Percentiles rank a stretch among this genome's conserved stretches.
Evolutionary conservation across 2,888 invertebrate species (phyloP).

Genomic region (Cheilosia pagana): DNA sequence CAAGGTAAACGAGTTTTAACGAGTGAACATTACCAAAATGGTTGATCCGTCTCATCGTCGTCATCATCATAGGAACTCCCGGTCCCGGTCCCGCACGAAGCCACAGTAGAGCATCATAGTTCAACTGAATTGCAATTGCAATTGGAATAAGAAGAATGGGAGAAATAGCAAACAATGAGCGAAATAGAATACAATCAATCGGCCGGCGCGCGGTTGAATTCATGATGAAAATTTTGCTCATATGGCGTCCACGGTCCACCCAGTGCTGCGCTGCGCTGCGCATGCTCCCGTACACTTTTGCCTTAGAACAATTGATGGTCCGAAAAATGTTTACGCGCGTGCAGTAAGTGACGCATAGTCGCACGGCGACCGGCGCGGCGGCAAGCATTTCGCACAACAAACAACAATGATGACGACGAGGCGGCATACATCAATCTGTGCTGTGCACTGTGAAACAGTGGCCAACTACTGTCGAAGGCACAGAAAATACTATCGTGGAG

Average conservation of each 20-base stretch:
- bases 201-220: constrained; percentile 55
- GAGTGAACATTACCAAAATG: constrained; percentile 77
- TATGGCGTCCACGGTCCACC: constrained; percentile 14
- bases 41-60: constrained; percentile 72
- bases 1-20: constrained; percentile 77
- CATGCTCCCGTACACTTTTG: constrained; percentile 34
- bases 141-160: constrained; percentile 3
- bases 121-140: constrained; percentile 36
- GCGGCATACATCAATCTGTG: constrained; percentile 71
- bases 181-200: constrained; percentile 54
- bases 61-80: constrained; percentile 64
- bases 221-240: constrained; percentile 53
- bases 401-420: constrained; percentile 66
- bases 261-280: constrained; percentile 5
- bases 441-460: constrained; percentile 33
- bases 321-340: constrained; percentile 63
- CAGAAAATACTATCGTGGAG: constrained; percentile 72
- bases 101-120: constrained; percentile 48
- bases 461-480: constrained; percentile 39
- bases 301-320: constrained; percentile 65
- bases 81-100: constrained; percentile 5
- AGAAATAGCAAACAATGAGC: constrained; percentile 39
- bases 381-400: constrained; percentile 66
- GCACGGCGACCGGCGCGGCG: constrained; percentile 47
- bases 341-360: constrained; percentile 64